phyloP scores from a whole-genome alignment of 1,140 invertebrate genomes.

The Drosophila orena region DNA sequence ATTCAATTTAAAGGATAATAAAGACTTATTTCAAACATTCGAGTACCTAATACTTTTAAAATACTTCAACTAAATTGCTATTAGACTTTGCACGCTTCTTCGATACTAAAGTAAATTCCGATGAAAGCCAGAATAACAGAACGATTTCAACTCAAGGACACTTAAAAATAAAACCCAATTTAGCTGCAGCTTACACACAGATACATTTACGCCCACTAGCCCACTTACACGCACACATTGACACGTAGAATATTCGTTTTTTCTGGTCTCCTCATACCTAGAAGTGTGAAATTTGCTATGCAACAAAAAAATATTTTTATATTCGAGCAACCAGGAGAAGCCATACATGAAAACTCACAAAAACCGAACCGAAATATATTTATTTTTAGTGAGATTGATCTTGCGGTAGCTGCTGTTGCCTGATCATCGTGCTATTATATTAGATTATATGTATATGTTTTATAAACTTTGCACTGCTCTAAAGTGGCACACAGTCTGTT shows the following conservation, averaged over 20 bases:
- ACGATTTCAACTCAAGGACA: slow-evolving; percentile 82
- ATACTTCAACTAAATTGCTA: not conserved
- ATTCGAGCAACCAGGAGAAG: slow-evolving; percentile 35
- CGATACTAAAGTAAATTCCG: slow-evolving; percentile 29
- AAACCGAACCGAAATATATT: slow-evolving; percentile 36
- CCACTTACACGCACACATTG: slow-evolving; percentile 9
- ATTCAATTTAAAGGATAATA: slow-evolving; percentile 19
- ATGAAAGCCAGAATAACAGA: slow-evolving; percentile 46
- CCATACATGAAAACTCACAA: slow-evolving; percentile 10
- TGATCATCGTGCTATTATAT: slow-evolving; percentile 42
- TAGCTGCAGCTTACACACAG: slow-evolving; percentile 59
- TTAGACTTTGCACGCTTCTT: slow-evolving; percentile 5
- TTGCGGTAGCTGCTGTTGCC: slow-evolving; percentile 47
- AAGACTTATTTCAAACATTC: not conserved
- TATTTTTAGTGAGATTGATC: slow-evolving; percentile 84
- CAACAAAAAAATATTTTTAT: slow-evolving; percentile 57
- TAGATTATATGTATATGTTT: slow-evolving; percentile 57
- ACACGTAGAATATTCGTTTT: slow-evolving; percentile 33
- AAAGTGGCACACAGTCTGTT: slow-evolving; percentile 81
- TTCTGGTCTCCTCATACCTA: slow-evolving; percentile 37
- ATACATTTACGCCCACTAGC: slow-evolving; percentile 18
- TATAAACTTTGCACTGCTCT: slow-evolving; percentile 71
- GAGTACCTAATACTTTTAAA: not conserved
- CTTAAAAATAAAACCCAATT: slow-evolving; percentile 82
- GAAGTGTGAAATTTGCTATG: slow-evolving; percentile 48